A percentile compares a stretch with the other conserved stretches of the same genome.
phyloP scores from a whole-genome alignment of 2,113 vertebrate species.

The Hiodon tergisus region DNA sequence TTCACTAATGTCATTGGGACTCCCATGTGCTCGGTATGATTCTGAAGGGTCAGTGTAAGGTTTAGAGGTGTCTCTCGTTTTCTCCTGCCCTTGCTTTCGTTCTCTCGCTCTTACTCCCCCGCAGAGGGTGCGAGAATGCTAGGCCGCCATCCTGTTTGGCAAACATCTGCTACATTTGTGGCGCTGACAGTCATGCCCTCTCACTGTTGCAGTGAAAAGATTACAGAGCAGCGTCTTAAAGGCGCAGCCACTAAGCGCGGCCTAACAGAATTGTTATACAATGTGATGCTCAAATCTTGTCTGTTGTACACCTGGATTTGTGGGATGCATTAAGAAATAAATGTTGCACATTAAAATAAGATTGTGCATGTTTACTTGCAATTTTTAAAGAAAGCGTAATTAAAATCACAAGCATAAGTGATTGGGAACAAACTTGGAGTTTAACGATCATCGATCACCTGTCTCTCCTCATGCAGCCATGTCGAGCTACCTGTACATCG shows the following conservation, averaged over 20 bases:
- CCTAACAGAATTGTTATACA: neutral
- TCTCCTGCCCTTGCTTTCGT: neutral
- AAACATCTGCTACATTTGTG: slow-evolving; percentile 21
- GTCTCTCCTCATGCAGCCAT: slow-evolving; percentile 70
- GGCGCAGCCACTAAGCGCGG: neutral
- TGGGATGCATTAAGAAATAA: neutral
- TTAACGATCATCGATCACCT: neutral
- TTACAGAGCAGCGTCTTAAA: neutral
- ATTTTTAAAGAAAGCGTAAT: neutral
- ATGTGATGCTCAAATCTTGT: neutral
- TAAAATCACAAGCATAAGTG: neutral
- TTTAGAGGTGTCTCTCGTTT: neutral
- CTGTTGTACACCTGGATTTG: too few species aligned
- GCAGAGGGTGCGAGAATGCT: slow-evolving; percentile 7
- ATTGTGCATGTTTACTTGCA: neutral
- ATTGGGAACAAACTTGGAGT: neutral
- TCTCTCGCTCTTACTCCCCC: neutral
- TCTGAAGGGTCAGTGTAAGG: too few species aligned
- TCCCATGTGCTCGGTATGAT: too few species aligned
- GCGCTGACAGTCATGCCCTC: slow-evolving; percentile 7
- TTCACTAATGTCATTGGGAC: too few species aligned
- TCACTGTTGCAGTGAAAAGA: neutral
- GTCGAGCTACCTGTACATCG: slow-evolving; percentile 98
- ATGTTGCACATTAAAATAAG: neutral
- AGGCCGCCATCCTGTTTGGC: slow-evolving; percentile 11